Base-by-base conservation (phyloP, 2,888 invertebrate species). In the Sericinus montela region DNA sequence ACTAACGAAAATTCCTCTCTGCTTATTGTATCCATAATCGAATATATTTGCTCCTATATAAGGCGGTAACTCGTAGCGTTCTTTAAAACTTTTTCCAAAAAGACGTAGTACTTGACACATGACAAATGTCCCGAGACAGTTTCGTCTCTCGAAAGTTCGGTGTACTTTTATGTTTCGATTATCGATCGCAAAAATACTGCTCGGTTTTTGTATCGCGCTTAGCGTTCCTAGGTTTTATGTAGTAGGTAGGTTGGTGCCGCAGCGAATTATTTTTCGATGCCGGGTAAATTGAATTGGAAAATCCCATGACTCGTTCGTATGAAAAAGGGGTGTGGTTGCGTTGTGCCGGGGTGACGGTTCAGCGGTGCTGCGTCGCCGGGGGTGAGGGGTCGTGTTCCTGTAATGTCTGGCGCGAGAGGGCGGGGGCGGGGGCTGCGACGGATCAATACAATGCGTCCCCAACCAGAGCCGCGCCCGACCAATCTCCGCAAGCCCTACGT, bases 11-110 rank as follows among this genome's bases (percentile, higher is more conserved):
- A 86, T 78, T 76, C 69, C 80, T 76, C 72, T 76, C 78, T 72
- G 72, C 80, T 81, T 77, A 85, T 82, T 85, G 81, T 84, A 77
- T 62, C 85, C 86, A 85, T 84, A 87, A 87, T 84, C 81, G 83
- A 85, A 80, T 83, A 76, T 78, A 74, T 72, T 65, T 70, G 60
- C 75, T 71, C 66, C 81, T 84, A 72, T 80, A 78, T 82, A 85
- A 74, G 85, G 84, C 62, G 77, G 76, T 74, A 71, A 72, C 72
- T 73, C 63, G 72, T 63, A 64, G 72, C 69, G 67, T 72, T 71
- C 72, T 72, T 73, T 70, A 72, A 68, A 67, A 68, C 69, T 73
- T 79, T 79, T 79, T 72, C 65, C 65, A 74, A 75, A 80, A 73
- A 76, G 75, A 75, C 36, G 14, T 67, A 60, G 56, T 58, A 67